Percentiles rank a stretch among this genome's conserved stretches.
Conservation (phyloP, 2,797 vertebrate species). For the Fistularia commersonii region DNA sequence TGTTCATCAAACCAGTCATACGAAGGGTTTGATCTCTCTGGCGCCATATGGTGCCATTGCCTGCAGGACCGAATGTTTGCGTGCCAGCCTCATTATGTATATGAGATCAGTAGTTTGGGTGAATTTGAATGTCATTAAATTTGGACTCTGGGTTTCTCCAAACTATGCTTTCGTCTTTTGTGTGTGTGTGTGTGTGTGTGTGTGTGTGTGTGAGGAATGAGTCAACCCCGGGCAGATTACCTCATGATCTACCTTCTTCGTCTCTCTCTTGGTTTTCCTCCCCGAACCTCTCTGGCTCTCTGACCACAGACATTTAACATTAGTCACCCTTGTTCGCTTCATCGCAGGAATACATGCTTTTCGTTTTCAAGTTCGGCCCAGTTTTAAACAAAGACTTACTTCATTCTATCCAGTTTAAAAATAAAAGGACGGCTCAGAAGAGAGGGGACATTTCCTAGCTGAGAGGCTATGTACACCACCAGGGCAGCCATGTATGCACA, state of each 20-base stretch:
- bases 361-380: background rate
- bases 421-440: background rate
- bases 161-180: conserved; percentile 2
- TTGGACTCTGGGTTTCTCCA: conserved; percentile 20
- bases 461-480: conserved; percentile 1
- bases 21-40: conserved; percentile 25
- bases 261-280: conserved; percentile 30
- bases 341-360: conserved; percentile 43
- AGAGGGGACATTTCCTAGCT: background rate
- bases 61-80: conserved; percentile 38
- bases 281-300: conserved; percentile 32
- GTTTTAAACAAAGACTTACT: conserved; percentile 13
- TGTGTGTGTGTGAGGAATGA: conserved; percentile 20
- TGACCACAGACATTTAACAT: conserved; percentile 38
- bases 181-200: conserved; percentile 10
- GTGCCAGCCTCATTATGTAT: conserved; percentile 39
- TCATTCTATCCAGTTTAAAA: background rate
- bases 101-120: conserved; percentile 6
- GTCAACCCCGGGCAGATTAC: conserved; percentile 31
- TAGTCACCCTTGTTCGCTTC: conserved; percentile 41
- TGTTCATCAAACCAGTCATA: conserved; percentile 33
- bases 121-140: conserved; percentile 24
- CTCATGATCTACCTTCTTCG: conserved; percentile 29
- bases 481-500: background rate
- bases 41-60: conserved; percentile 45